These are phyloP conservation scores for Thera obeliscata DNA, from an alignment of 2,888 invertebrate species.

Conservation along the genomic window DNA sequence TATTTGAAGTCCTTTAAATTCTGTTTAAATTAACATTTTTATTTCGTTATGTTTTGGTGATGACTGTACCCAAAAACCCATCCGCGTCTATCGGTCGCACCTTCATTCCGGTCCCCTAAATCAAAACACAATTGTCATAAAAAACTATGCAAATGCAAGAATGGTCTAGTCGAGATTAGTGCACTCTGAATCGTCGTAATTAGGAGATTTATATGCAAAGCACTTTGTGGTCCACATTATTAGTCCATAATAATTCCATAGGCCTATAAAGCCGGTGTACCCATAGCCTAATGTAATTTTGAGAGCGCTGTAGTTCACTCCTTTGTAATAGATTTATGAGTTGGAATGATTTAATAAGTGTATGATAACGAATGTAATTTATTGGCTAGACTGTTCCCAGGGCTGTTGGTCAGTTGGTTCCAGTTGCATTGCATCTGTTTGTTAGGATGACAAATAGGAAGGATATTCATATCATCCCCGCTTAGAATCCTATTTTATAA, in stretches of 20 bases:
- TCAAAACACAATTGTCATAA: constrained; percentile 72
- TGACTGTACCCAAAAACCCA: constrained; percentile 36
- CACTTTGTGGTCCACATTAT: constrained; percentile 80
- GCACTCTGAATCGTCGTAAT: constrained; percentile 75
- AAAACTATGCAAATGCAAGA: constrained; percentile 73
- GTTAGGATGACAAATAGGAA: constrained; percentile 36
- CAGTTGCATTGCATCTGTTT: constrained; percentile 37
- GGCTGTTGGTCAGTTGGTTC: constrained; percentile 55
- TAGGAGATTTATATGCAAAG: constrained; percentile 84
- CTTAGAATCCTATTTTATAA: not conserved
- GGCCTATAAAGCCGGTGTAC: constrained; percentile 47
- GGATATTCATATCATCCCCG: constrained; percentile 14
- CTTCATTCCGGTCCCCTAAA: constrained; percentile 70
- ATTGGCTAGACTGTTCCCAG: constrained; percentile 61
- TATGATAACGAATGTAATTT: constrained; percentile 76
- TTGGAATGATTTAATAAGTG: constrained; percentile 74
- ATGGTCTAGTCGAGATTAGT: constrained; percentile 75
- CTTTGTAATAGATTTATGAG: constrained; percentile 77
- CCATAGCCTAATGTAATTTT: constrained; percentile 72
- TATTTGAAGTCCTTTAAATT: too few species aligned
- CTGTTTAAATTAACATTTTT: too few species aligned
- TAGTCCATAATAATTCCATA: constrained; percentile 64
- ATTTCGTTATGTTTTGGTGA: too few species aligned
- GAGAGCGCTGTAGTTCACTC: constrained; percentile 70
- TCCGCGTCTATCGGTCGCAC: constrained; percentile 36